Evolutionary conservation across 2,888 invertebrate species (phyloP).

Genomic region (Itoplectis maculator): DNA sequence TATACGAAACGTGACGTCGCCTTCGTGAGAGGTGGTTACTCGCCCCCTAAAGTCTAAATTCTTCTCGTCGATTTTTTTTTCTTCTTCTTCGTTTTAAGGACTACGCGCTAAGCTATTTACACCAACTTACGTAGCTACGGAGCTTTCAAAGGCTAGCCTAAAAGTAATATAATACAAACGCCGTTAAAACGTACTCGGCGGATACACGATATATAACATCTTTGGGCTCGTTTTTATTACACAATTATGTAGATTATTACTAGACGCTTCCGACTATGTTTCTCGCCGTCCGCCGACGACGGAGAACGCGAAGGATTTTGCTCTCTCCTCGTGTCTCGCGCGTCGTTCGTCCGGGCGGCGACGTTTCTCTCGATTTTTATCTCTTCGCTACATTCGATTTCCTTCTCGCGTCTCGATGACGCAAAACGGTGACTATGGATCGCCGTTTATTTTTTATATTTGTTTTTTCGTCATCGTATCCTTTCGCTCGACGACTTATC

Average conservation of each 20-base stretch:
- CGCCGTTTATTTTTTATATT: neutral
- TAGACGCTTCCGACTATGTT: slow-evolving; percentile 38
- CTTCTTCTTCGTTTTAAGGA: slow-evolving; percentile 56
- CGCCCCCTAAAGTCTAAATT: slow-evolving; percentile 67
- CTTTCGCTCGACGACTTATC: slow-evolving; percentile 6
- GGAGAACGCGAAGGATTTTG: slow-evolving; percentile 1
- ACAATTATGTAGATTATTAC: slow-evolving; percentile 81
- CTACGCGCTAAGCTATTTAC: slow-evolving; percentile 81
- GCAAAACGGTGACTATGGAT: no score
- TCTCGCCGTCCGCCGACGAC: slow-evolving; percentile 40
- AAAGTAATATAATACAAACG: slow-evolving; percentile 83
- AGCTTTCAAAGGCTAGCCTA: slow-evolving; percentile 79
- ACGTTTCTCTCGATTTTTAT: slow-evolving; percentile 6
- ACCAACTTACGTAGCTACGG: slow-evolving; percentile 81
- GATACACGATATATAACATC: slow-evolving; percentile 83
- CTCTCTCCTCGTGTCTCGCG: neutral
- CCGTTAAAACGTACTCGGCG: slow-evolving; percentile 76
- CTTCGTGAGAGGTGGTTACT: slow-evolving; percentile 63
- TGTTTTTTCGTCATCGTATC: slow-evolving; percentile 2
- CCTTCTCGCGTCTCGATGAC: no score
- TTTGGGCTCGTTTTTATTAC: slow-evolving; percentile 84
- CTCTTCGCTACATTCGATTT: no score
- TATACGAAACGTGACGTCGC: slow-evolving; percentile 33
- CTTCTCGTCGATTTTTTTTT: slow-evolving; percentile 53
- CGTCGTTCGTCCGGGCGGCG: slow-evolving; percentile 24